Conservation (phyloP, 2,113 vertebrate genomes). For the Bettongia penicillata region DNA sequence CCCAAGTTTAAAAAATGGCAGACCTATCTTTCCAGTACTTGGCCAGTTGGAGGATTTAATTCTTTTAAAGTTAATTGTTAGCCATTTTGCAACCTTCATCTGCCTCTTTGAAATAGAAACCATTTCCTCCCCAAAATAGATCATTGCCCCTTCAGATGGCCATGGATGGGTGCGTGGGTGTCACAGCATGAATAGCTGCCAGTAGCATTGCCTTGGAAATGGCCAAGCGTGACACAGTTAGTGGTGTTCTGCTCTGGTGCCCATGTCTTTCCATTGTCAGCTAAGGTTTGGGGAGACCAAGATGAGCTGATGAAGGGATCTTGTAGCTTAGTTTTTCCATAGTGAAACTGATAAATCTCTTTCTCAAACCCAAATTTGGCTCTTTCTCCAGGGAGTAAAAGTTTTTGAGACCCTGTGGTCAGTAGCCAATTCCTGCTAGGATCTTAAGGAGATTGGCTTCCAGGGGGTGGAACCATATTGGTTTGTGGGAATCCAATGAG, state of each 20-base stretch:
- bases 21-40: conserved; percentile 62
- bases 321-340: not conserved
- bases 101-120: conserved; percentile 67
- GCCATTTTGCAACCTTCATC: conserved; percentile 55
- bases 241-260: no score
- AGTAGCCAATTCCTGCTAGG: not conserved
- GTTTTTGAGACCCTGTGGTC: not conserved
- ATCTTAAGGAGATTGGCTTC: not conserved
- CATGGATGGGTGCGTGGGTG: not conserved
- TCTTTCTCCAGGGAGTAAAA: not conserved
- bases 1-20: conserved; percentile 69
- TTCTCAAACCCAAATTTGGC: not conserved
- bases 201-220: not conserved
- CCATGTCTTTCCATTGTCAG: not conserved
- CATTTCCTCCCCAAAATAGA: conserved; percentile 65
- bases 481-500: not conserved
- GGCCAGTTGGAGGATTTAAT: conserved; percentile 67
- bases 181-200: not conserved
- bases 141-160: not conserved
- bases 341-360: not conserved
- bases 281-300: not conserved
- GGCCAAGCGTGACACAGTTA: not conserved
- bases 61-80: conserved; percentile 71
- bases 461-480: not conserved
- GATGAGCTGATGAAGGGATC: not conserved